Percentiles rank a stretch among this genome's conserved stretches.
phyloP scores from a whole-genome alignment of 2,888 invertebrate genomes.

The Yponomeuta plumbellus region DNA sequence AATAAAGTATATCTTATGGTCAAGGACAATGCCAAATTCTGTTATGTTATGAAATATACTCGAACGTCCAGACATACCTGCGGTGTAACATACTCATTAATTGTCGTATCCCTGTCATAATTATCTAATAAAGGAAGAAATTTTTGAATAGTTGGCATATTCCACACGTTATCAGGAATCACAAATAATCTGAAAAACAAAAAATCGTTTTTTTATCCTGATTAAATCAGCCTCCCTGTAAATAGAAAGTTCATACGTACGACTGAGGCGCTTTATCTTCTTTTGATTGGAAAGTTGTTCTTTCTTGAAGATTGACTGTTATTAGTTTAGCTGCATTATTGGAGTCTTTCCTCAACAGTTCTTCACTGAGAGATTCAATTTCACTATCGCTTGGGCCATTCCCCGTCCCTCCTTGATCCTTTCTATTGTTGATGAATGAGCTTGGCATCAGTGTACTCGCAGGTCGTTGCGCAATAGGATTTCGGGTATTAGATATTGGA shows the following conservation, averaged over 20 bases:
- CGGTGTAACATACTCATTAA: constrained; percentile 86
- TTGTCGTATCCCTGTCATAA: constrained; percentile 84
- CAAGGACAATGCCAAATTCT: no score
- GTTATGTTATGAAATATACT: no score
- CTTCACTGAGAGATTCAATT: constrained; percentile 82
- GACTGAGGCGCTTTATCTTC: constrained; percentile 84
- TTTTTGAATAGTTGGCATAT: constrained; percentile 84
- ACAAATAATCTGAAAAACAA: constrained; percentile 79
- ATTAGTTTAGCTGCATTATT: constrained; percentile 84
- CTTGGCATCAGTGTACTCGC: constrained; percentile 43
- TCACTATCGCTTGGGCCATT: constrained; percentile 74
- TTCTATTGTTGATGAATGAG: constrained; percentile 56
- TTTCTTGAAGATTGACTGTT: constrained; percentile 84
- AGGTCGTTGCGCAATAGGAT: constrained; percentile 22
- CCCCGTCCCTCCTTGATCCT: constrained; percentile 33
- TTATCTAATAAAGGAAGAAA: constrained; percentile 88
- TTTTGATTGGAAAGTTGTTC: constrained; percentile 81
- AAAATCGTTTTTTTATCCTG: constrained; percentile 23
- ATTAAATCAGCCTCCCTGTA: background rate
- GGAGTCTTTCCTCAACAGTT: constrained; percentile 81
- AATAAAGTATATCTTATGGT: no score
- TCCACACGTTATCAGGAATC: constrained; percentile 78
- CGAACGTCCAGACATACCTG: constrained; percentile 47
- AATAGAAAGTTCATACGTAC: constrained; percentile 69
- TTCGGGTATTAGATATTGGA: constrained; percentile 18